Base-by-base conservation (phyloP, 1,140 invertebrate species). In the Pseudachorutes palmiensis region DNA sequence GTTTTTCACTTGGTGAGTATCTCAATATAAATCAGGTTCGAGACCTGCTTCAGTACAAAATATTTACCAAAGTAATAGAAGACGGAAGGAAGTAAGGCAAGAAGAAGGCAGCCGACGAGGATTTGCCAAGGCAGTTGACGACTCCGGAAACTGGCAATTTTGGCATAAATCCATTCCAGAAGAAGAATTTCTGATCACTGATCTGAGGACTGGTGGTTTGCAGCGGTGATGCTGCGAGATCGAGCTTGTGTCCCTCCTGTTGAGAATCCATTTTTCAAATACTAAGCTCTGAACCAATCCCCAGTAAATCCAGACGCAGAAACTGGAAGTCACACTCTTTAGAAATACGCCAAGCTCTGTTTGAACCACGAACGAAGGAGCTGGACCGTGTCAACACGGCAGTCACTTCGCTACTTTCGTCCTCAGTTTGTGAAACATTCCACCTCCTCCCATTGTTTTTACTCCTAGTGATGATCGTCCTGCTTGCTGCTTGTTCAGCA, bases 261-360 rank as follows among this genome's bases (percentile, higher is more conserved):
- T 26, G 1, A 66, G 41, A 22, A 66, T 12, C 64, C 64, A 66
- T 59, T 66, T 66, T 66, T 66, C 64, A 59, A 62, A 66, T 26
- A 66, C 64, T 29, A 66, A 66, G 22, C 19, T 16, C n/a, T 66
- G 41, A 2, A 66, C 64, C 24, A 66, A 31, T n/a, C 2, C 28
- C 64, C 64, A 66, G 26, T 66, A 66, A 41, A 66, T 60, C 2
- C 36, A 41, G 5, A 19, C 19, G 36, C 36, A 41, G 36, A n/a
- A n/a, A n/a, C n/a, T n/a, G 36, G 36, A 41, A 41, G 19, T 41
- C 5, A 41, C 36, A 41, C 5, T 9, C 36, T 41, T 41, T 41
- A 41, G 19, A 5, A 5, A 5, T 9, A 19, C 19, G 36, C 36
- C 36, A 41, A 41, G 19, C 5, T 19, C 19, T 41, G 5, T 19